These are phyloP conservation scores for Eufriesea mexicana DNA, from an alignment of 1,140 invertebrate genomes.

Conservation along the genomic window DNA sequence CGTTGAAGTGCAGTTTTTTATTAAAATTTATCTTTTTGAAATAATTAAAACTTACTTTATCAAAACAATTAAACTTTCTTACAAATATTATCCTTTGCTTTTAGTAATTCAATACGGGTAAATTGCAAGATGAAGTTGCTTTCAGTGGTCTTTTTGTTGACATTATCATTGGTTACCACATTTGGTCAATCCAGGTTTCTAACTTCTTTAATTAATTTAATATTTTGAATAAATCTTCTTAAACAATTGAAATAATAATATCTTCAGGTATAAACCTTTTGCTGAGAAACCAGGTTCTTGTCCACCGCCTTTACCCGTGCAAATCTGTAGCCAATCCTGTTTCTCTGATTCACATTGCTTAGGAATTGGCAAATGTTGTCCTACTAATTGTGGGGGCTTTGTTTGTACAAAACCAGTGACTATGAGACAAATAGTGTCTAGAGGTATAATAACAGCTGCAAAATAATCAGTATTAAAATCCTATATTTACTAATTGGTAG, in stretches of 20 bases:
- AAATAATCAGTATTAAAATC: not conserved
- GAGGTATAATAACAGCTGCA: conserved; percentile 27
- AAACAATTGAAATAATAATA: not conserved
- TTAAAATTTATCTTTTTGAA: no score
- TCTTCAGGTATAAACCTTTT: conserved; percentile 38
- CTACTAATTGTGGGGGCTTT: conserved; percentile 82
- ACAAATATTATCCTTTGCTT: not conserved
- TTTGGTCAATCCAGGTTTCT: conserved; percentile 37
- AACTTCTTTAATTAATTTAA: not conserved
- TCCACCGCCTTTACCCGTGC: conserved; percentile 73
- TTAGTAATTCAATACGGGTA: not conserved
- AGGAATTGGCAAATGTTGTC: conserved; percentile 81
- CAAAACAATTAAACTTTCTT: not conserved
- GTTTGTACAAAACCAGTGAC: conserved; percentile 83
- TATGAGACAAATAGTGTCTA: not conserved
- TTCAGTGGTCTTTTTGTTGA: not conserved
- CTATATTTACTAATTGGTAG: not conserved
- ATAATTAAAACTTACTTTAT: no score
- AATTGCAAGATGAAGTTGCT: conserved; percentile 41
- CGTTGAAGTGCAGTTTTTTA: not conserved
- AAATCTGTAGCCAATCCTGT: conserved; percentile 74
- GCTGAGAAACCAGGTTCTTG: conserved; percentile 74
- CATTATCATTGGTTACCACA: not conserved
- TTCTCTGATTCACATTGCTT: conserved; percentile 73
- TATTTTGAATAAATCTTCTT: no score